These are phyloP conservation scores for Steinernema carpocapsae DNA, from an alignment of 2,888 invertebrate species.

Conservation along the genomic window DNA sequence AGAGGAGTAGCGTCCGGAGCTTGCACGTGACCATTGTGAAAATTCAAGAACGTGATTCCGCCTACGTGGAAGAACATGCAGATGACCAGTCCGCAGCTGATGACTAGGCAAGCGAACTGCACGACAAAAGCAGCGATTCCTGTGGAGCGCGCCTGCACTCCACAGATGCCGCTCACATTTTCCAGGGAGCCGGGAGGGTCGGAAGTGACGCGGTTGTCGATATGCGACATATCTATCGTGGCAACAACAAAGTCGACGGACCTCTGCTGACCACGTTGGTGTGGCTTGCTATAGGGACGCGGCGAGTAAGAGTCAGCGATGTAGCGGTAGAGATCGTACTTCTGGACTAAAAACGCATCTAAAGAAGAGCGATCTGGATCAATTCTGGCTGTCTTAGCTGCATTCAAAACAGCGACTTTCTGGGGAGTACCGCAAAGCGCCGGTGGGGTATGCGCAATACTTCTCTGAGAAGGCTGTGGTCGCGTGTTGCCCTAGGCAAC, in stretches of 20 bases:
- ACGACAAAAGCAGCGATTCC: conserved; percentile 21
- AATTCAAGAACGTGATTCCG: conserved; percentile 10
- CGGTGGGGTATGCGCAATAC: conserved; percentile 12
- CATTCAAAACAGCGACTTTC: conserved; percentile 16
- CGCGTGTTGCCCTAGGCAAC: conserved; percentile 33
- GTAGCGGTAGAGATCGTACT: conserved; percentile 24
- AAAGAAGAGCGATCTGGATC: conserved; percentile 5
- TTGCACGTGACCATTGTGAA: conserved; percentile 7
- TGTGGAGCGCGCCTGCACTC: conserved; percentile 20
- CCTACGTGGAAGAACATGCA: conserved; percentile 28
- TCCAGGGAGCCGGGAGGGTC: conserved; percentile 18
- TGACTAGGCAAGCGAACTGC: conserved; percentile 20
- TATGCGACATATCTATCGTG: conserved; percentile 14
- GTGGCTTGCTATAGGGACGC: neutral
- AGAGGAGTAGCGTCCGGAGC: neutral
- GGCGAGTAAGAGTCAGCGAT: conserved; percentile 12
- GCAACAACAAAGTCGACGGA: conserved; percentile 17
- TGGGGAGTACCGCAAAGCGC: conserved; percentile 15
- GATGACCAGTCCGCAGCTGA: conserved; percentile 25
- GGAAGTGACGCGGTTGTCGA: conserved; percentile 17
- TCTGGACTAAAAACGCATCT: conserved; percentile 19
- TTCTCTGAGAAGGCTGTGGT: conserved; percentile 19
- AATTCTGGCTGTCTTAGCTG: neutral
- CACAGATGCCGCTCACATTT: conserved; percentile 20
- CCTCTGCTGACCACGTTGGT: neutral